Evolutionary conservation across 2,797 vertebrate species (phyloP).

Genomic region (Coregonus suidteri): DNA sequence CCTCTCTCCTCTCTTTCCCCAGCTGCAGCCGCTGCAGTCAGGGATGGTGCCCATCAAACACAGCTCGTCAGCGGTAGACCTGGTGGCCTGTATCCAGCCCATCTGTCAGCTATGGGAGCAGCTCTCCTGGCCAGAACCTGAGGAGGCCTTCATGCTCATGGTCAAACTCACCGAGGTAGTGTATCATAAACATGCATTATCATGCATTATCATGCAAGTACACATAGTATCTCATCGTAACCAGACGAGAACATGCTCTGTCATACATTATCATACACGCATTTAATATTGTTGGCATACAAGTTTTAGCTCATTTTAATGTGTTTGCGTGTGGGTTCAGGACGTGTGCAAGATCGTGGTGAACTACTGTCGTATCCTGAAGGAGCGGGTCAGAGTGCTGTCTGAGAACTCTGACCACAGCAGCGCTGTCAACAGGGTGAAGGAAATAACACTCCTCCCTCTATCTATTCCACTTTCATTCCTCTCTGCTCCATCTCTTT

Average conservation of each 20-base stretch:
- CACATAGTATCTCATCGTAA: neutral
- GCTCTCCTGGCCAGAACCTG: constrained; percentile 91
- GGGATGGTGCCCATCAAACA: constrained; percentile 83
- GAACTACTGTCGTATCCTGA: constrained; percentile 89
- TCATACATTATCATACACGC: neutral
- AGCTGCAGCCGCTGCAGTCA: constrained; percentile 86
- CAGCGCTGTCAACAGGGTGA: constrained; percentile 89
- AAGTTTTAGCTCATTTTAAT: neutral
- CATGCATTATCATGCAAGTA: neutral
- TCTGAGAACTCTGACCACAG: constrained; percentile 76
- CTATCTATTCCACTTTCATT: neutral
- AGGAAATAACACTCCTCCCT: too few relatives aligned
- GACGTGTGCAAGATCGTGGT: constrained; percentile 92
- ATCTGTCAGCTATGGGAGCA: constrained; percentile 90
- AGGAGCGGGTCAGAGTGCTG: constrained; percentile 83
- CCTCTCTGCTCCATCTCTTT: neutral
- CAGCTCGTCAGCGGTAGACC: constrained; percentile 92
- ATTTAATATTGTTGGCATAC: neutral
- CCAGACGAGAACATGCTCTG: neutral
- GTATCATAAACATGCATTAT: neutral
- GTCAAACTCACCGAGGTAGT: constrained; percentile 95
- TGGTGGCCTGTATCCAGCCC: constrained; percentile 89
- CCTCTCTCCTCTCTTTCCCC: constrained; percentile 4
- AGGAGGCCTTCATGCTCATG: constrained; percentile 98
- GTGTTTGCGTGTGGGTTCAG: constrained; percentile 63